Evolutionary conservation across 2,113 vertebrate genomes (phyloP), one percentile per base, ranked within the genome.

Genomic region (Toxostoma redivivum): DNA sequence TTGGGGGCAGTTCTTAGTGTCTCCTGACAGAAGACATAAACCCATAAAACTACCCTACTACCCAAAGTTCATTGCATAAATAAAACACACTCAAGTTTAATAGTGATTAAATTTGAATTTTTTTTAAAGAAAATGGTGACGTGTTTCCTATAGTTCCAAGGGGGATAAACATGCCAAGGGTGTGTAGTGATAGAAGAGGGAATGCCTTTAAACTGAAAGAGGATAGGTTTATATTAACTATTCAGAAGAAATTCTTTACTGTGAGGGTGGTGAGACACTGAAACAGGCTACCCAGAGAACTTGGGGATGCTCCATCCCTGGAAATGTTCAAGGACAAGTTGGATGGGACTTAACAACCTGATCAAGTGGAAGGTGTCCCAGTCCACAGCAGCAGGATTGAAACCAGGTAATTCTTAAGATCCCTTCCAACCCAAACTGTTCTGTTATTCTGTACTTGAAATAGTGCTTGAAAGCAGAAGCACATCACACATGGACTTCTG

Each of bases 401-500:
- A 65, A 50, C 7, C 27, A 38, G 58, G 5, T 16, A 65, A 28
- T 44, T 8, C 17, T 35, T 57, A 88, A 57, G 5, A 27, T 44
- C 15, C 11, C 8, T 65, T 33, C 44, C 33, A 50, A 28, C 8
- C 5, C 22, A 81, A 51, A 66, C 8, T 27, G 2, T 38, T 28
- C 44, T 28, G 11, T 79, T 56, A 87, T 25, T 62, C 56, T 62
- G 24, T 42, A 27, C 19, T 72, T 70, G 19, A 53, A 86, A 70
- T 12, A 30, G 8, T 30, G 15, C 5, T 81, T 64, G 11, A 24
- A 37, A 67, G 37, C 31, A 61, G 25, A 73, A 86, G 7, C 22
- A 33, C 0, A 0, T 53, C 47, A 48, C 5, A 42, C 13, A 23
- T 12, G 9, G 42, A 28, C 15, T 69, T 83, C 28, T 23, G 12